Base-by-base conservation (phyloP, 37 sponge, comb jelly and placozoan species). In the Oopsacas minuta region DNA sequence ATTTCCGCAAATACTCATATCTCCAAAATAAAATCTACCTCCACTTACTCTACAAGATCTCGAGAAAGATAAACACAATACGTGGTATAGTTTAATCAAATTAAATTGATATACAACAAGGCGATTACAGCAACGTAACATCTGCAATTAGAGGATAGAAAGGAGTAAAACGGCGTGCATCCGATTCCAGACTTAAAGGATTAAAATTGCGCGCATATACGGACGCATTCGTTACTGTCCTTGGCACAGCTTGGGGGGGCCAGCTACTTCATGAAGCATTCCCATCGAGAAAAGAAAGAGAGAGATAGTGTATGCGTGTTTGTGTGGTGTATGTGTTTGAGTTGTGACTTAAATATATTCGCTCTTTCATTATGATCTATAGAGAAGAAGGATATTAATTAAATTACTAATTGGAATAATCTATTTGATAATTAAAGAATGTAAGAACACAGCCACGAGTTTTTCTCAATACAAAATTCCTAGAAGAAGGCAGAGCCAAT, bases 181-280 rank as follows among this genome's bases (percentile, higher is more conserved):
- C 75, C 75, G 75, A 61, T 61, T 61, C 75, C 7, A 61, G 12
- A 42, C 49, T 61, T 61, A 61, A 61, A 61, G 28, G 75, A 61
- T 61, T 61, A 61, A 61, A 61, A 61, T 61, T 61, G 75, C 75
- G 51, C 51, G 75, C 20, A 61, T n/a, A 61, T 17, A 42, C 49
- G 49, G 49, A 42, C 12, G 49, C 49, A 42, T 42, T 42, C 49
- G 49, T 42, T 8, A 15, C 49, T 15, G 49, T 17, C 12, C 15
- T 42, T 42, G n/a, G 8, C 49, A 8, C 49, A 42, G 49, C 49
- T 42, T 42, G 49, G 15, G 49, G 12, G 49, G 8, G 12, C 8
- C 8, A 8, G 49, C 49, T 42, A n/a, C n/a, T n/a, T n/a, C n/a
- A n/a, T n/a, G 49, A 42, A 15, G 8, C 15, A 8, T 42, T 8